Evolutionary conservation across 2,113 vertebrate genomes (phyloP).

Genomic region (Petrocephalus microphthalmus): DNA sequence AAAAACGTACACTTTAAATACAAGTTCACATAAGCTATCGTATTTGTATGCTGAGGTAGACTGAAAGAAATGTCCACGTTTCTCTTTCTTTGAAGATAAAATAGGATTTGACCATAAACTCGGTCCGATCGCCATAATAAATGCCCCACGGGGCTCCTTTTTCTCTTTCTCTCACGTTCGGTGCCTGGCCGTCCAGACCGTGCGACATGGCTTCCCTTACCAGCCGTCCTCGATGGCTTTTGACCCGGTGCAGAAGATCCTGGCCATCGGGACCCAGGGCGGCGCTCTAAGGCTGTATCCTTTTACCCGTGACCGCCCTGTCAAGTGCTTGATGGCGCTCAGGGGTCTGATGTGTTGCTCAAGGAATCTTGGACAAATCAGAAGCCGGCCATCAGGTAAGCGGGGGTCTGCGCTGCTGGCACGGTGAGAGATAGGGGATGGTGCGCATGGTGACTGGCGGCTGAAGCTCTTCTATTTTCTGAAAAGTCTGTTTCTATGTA

Average conservation of each 20-base stretch:
- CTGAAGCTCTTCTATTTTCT: background rate
- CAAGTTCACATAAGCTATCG: background rate
- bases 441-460: background rate
- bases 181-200: slow-evolving; percentile 69
- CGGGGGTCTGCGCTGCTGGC: background rate
- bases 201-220: slow-evolving; percentile 97
- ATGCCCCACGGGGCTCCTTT: background rate
- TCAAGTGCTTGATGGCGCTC: background rate
- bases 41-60: background rate
- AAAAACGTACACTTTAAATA: background rate
- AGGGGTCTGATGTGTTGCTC: background rate
- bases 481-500: background rate
- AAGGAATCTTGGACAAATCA: background rate
- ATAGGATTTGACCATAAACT: background rate
- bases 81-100: background rate
- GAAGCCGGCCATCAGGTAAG: background rate
- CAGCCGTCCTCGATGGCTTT: slow-evolving; percentile 96
- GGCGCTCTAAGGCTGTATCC: slow-evolving; percentile 98
- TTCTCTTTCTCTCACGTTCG: slow-evolving; percentile 25
- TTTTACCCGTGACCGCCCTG: slow-evolving; percentile 52
- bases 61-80: background rate
- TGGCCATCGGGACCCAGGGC: slow-evolving; percentile 89
- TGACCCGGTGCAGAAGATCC: slow-evolving; percentile 98
- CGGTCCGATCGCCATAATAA: background rate
- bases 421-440: background rate